Base-by-base conservation (phyloP, 35 echinoderm and acorn worm genomes). In the Heliocidaris erythrogramma region DNA sequence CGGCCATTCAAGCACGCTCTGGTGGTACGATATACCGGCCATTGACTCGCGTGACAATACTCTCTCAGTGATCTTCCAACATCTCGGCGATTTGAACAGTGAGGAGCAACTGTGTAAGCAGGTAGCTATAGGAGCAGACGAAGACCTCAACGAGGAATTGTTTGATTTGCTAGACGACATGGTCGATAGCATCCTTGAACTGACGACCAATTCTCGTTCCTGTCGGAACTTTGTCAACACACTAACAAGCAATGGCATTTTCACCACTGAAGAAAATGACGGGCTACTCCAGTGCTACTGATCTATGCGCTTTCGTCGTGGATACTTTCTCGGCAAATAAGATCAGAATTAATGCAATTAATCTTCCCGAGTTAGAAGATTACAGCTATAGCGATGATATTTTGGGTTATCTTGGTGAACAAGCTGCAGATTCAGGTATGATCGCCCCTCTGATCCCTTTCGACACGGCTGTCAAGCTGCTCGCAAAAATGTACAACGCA, bases 381-480 rank as follows among this genome's bases (percentile, higher is more conserved):
- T 85, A 92, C 59, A 31, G 86, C 13, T 42, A 71, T 8, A 17
- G 7, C 2, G 88, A 91, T 27, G 49, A 60, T 24, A 21, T 92
- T 31, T 48, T 32, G 2, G 24, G 49, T 30, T 88, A 95, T 49
- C 92, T 95, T 17, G n/a, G 59, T 71, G 32, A 95, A 59, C 42
- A 92, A 29, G 59, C 90, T 13, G 21, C 32, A 7, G 59, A 78
- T 0, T 27, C 69, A 11, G 84, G 84, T 13, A 85, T n/a, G 30
- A 49, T 91, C 17, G 50, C 42, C 12, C 53, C 59, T 9, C 87
- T 95, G 52, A 13, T 95, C 2, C 88, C 53, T 9, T 95, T 88
- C 31, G 59, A 92, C 30, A 91, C 94, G 27, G 59, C 90, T 24
- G 59, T 92, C 29, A 90, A 95, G 14, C 24, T 90, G 35, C 21